Conservation (phyloP, 1,140 invertebrate species). For the Phocides pigmalion region DNA sequence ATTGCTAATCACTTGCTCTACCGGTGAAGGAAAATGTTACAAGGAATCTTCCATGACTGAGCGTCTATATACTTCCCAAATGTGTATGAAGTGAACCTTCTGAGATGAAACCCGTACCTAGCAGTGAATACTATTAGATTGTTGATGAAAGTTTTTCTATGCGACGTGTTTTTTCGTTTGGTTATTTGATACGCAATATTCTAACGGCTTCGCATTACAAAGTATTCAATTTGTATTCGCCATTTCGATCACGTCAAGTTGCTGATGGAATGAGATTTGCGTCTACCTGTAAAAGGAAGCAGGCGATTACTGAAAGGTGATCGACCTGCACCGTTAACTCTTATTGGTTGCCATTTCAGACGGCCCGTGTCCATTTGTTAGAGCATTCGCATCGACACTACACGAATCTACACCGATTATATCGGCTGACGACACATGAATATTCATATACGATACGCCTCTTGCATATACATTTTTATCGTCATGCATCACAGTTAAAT, state of each 20-base stretch:
- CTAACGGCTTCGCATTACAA: conserved; percentile 38
- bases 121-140: no score
- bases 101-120: no score
- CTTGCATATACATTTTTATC: conserved; percentile 35
- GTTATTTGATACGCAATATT: conserved; percentile 14
- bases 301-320: conserved; percentile 76
- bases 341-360: conserved; percentile 54
- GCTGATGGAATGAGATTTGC: conserved; percentile 66
- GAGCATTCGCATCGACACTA: conserved; percentile 42
- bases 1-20: no score
- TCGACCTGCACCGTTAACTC: conserved; percentile 74
- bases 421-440: conserved; percentile 57
- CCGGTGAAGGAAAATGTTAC: no score
- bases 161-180: conserved; percentile 28
- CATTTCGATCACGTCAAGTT: conserved; percentile 66
- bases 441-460: conserved; percentile 56
- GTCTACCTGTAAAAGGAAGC: conserved; percentile 70
- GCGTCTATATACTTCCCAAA: no score
- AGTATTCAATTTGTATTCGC: conserved; percentile 45
- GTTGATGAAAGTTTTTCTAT: no score
- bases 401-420: conserved; percentile 56
- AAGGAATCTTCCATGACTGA: no score
- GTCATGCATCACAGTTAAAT: conserved; percentile 20
- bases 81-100: no score
- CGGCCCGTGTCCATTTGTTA: conserved; percentile 34